A percentile compares a stretch with the other conserved stretches of the same genome.
phyloP scores from a whole-genome alignment of 2,888 invertebrate genomes.

The Eumerus sabulonum region DNA sequence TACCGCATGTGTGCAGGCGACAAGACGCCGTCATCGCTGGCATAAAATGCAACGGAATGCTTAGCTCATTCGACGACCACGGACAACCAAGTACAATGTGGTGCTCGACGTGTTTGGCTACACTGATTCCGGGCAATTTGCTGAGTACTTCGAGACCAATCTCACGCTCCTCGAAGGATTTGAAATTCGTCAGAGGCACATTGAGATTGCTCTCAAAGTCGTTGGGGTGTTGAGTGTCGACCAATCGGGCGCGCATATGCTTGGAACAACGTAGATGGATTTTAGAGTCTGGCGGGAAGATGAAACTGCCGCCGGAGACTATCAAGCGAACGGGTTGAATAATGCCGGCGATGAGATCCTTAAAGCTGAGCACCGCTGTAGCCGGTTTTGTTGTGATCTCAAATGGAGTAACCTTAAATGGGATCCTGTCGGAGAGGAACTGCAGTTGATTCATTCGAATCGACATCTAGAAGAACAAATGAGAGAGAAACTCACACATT shows the following conservation, averaged over 20 bases:
- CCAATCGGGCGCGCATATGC: slow-evolving; percentile 77
- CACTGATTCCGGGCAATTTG: slow-evolving; percentile 86
- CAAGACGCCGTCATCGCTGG: slow-evolving; percentile 90
- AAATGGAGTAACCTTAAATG: slow-evolving; percentile 77
- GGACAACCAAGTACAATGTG: slow-evolving; percentile 89
- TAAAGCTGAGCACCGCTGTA: slow-evolving; percentile 80
- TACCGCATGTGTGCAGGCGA: slow-evolving; percentile 90
- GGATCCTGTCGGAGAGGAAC: slow-evolving; percentile 84
- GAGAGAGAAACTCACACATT: background rate
- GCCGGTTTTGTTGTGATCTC: slow-evolving; percentile 80
- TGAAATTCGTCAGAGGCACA: slow-evolving; percentile 81
- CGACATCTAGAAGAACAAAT: slow-evolving; percentile 58
- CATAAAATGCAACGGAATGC: slow-evolving; percentile 88
- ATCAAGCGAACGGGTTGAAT: slow-evolving; percentile 88
- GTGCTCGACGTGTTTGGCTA: slow-evolving; percentile 86
- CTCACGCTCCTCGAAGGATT: slow-evolving; percentile 84
- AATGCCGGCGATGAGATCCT: slow-evolving; percentile 89
- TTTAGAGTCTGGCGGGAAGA: slow-evolving; percentile 83
- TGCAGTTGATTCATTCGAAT: slow-evolving; percentile 83
- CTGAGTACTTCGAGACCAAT: slow-evolving; percentile 85
- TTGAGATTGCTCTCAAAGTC: slow-evolving; percentile 77
- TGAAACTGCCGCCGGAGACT: slow-evolving; percentile 88
- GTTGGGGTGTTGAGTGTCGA: slow-evolving; percentile 10
- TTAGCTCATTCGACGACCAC: slow-evolving; percentile 87
- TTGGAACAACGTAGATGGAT: slow-evolving; percentile 77